phyloP scores from a whole-genome alignment of 92 coral and sea anemone genomes.

The Epizoanthus scotinus region DNA sequence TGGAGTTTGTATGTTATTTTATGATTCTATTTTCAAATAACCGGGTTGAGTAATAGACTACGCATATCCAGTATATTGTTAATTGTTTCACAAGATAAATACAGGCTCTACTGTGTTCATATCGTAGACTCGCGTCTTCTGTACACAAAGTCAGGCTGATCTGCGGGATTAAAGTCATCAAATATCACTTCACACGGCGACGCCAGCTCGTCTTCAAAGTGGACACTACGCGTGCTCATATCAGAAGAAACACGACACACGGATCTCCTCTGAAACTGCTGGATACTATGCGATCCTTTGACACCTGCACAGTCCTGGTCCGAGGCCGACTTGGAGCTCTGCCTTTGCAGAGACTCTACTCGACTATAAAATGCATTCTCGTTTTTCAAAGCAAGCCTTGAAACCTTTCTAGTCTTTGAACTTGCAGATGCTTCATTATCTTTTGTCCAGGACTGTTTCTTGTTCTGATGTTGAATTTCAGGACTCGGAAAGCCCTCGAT shows the following conservation, averaged over 20 bases:
- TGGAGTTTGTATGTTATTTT: too few species aligned
- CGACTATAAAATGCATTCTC: neutral
- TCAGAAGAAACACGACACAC: constrained; percentile 58
- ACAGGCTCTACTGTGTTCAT: neutral
- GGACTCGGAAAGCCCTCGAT: constrained; percentile 21
- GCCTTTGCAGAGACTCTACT: neutral
- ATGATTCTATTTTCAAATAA: too few species aligned
- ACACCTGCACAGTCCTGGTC: neutral
- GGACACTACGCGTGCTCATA: constrained; percentile 65
- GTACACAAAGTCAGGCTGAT: constrained; percentile 41
- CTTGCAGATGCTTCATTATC: neutral
- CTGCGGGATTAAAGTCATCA: constrained; percentile 36
- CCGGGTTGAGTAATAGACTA: too few species aligned
- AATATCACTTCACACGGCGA: constrained; percentile 25
- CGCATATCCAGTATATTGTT: too few species aligned
- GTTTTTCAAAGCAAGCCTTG: constrained; percentile 11
- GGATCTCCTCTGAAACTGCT: neutral
- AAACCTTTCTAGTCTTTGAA: neutral
- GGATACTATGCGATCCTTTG: too few species aligned
- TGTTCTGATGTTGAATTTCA: neutral
- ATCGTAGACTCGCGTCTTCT: constrained; percentile 56
- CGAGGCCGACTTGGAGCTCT: neutral
- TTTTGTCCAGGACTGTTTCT: neutral
- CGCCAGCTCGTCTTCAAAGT: constrained; percentile 64
- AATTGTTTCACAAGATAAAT: too few species aligned